Percentiles rank a stretch among this genome's conserved stretches.
Conservation (phyloP, 2,113 vertebrate species). For the Smithornis capensis region DNA sequence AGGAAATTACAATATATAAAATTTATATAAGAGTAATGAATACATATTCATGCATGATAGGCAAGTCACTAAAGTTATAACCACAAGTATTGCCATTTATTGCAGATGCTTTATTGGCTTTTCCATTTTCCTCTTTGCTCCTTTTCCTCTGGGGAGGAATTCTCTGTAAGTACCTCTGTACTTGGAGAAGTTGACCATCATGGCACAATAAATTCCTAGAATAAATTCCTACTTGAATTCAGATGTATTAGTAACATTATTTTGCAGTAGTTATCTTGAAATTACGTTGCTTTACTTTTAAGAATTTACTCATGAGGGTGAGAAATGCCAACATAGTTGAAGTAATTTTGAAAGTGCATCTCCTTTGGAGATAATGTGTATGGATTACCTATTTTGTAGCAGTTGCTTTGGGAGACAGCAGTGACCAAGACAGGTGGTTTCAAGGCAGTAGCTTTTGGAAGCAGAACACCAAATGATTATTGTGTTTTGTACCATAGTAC, state of each 20-base stretch:
- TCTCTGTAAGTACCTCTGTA: not conserved
- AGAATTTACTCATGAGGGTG: not conserved
- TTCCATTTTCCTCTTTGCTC: not conserved
- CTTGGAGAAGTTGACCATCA: not conserved
- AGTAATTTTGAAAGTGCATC: not conserved
- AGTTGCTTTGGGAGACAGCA: not conserved
- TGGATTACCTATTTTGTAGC: not conserved
- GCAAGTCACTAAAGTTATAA: not conserved
- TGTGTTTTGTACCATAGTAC: not conserved
- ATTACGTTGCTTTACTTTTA: not conserved
- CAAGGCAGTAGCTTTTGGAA: not conserved
- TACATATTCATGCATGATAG: not conserved
- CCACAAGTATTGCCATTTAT: not conserved
- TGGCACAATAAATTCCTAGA: not conserved
- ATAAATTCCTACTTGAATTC: not conserved
- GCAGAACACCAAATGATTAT: not conserved
- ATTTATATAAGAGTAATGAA: not conserved
- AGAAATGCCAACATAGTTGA: not conserved
- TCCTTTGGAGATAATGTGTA: fast-evolving
- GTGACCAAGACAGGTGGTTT: not conserved
- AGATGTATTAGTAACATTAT: not conserved
- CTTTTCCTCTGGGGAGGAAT: not conserved
- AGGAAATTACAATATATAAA: not conserved
- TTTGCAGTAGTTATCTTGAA: not conserved
- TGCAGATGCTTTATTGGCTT: not conserved